phyloP scores from a whole-genome alignment of 2,888 invertebrate species.

The Drosophila cognata region DNA sequence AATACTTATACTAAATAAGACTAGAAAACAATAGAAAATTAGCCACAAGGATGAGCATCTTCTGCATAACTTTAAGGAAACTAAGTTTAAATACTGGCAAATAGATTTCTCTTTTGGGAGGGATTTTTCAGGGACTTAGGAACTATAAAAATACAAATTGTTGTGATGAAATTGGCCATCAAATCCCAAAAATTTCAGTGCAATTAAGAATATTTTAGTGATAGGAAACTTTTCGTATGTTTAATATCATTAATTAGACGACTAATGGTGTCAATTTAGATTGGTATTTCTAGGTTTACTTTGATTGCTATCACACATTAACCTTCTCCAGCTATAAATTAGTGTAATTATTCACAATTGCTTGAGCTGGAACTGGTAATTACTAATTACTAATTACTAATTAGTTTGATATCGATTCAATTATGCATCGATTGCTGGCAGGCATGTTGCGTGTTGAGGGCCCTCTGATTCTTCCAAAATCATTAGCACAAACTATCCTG shows the following conservation, averaged over 20 bases:
- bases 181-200: not conserved
- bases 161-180: not conserved
- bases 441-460: conserved; percentile 21
- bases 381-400: conserved; percentile 22
- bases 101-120: not conserved
- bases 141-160: not conserved
- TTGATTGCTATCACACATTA: conserved; percentile 5
- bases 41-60: not conserved
- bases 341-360: conserved; percentile 23
- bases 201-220: not conserved
- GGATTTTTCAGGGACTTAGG: fast-evolving
- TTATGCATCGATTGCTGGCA: conserved; percentile 39
- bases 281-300: not conserved
- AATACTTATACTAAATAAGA: not conserved
- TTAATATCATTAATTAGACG: not conserved
- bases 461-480: conserved; percentile 10
- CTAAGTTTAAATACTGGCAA: not conserved
- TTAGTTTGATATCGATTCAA: conserved; percentile 24
- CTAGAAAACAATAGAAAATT: not conserved
- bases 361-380: conserved; percentile 8
- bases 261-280: not conserved
- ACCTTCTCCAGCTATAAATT: not conserved
- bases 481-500: conserved; percentile 49
- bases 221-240: not conserved
- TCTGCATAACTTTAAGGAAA: not conserved